phyloP scores from a whole-genome alignment of 1,140 invertebrate genomes.

The Leptinotarsa undecemlineata region DNA sequence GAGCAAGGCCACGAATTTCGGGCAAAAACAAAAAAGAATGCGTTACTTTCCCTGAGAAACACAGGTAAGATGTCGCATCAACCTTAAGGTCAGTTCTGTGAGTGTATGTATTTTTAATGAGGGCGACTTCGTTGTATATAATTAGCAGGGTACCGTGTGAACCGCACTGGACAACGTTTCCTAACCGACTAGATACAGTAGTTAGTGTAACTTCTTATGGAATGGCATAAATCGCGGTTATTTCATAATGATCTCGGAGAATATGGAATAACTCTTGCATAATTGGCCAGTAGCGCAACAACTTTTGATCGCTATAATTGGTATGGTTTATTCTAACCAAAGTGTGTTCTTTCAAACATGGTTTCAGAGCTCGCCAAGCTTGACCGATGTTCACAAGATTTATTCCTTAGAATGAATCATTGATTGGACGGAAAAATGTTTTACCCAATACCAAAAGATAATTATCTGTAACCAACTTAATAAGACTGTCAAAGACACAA shows the following conservation, averaged over 20 bases:
- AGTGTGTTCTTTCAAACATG: too few species aligned
- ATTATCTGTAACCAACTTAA: too few species aligned
- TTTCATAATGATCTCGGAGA: background rate
- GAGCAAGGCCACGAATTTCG: background rate
- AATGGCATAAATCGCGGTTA: background rate
- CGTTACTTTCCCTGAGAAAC: background rate
- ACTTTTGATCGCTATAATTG: too few species aligned
- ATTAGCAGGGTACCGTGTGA: conserved; percentile 11
- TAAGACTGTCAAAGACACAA: too few species aligned
- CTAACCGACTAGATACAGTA: conserved; percentile 2
- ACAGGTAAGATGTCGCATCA: conserved; percentile 1
- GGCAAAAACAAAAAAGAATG: background rate
- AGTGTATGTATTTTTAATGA: background rate
- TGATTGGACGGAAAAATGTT: too few species aligned
- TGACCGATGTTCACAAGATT: too few species aligned
- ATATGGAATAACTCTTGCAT: background rate
- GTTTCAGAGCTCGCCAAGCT: too few species aligned
- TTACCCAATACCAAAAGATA: too few species aligned
- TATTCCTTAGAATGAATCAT: too few species aligned
- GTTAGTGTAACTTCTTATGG: background rate
- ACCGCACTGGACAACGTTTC: conserved; percentile 1
- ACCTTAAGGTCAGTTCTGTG: conserved; percentile 9
- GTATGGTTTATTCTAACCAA: too few species aligned
- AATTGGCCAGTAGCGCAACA: background rate
- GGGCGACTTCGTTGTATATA: conserved; percentile 7